Evolutionary conservation across 2,888 invertebrate genomes (phyloP), one percentile per base, ranked within the genome.

Genomic region (Choristoneura rosaceana): DNA sequence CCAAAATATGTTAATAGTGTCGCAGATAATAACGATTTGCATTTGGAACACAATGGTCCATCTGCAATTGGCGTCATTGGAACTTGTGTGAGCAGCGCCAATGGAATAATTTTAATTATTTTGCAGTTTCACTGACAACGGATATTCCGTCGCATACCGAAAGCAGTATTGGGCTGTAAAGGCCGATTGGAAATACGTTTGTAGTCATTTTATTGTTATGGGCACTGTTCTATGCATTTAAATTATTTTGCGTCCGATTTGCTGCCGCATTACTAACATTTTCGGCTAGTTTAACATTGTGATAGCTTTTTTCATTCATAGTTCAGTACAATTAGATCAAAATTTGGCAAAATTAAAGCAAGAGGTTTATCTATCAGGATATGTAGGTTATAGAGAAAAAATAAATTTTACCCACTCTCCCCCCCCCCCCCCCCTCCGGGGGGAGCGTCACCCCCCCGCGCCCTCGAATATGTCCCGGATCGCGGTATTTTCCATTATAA

Each of bases 171-270:
- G 15, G 15, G 52, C 33, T 63, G 60, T 71, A 33, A 62, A 25
- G 25, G 52, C 2, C 43, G 55, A 71, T 67, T 67, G 62, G 38
- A 67, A 67, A 62, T 38, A 38, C 38, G 45, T 58, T 71, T 55
- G 55, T 65, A 25, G 55, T 41, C 68, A 34, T 14, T 68, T 17
- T 41, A 43, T 34, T 62, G 63, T 70, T 70, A 58, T 47, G 58
- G 45, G 5, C 55, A 41, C 15, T 47, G 59, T 68, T 71, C 63
- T 50, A 68, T 68, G 71, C 63, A 71, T 71, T 71, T 59, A 71
- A 71, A 71, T 67, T 68, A 71, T 71, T 68, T 52, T 58, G 41
- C 47, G 15, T 17, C 58, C 14, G 52, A 25, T 10, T 25, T 25
- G n/a, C 12, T 17, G 62, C 15, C 43, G 61, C 63, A 25, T 70